A percentile compares a stretch with the other conserved stretches of the same genome.
These are phyloP conservation scores for Himalopsyche tibetana DNA, from an alignment of 2,888 invertebrate species.

Conservation along the genomic window DNA sequence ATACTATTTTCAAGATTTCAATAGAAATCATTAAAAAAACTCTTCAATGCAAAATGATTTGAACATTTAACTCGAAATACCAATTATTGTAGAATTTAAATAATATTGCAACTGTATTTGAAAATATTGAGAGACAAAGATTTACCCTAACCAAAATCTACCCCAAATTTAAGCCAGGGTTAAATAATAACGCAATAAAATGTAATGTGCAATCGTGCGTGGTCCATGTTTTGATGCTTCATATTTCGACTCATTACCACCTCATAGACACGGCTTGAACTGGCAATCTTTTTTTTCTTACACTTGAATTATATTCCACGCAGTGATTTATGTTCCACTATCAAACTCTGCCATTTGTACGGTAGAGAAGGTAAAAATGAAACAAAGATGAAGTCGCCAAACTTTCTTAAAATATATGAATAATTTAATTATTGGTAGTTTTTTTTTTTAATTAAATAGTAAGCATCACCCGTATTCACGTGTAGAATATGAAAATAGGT, in stretches of 20 bases:
- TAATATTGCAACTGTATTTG: background rate
- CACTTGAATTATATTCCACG: constrained; percentile 21
- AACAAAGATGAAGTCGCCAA: background rate
- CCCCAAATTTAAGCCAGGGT: constrained; percentile 44
- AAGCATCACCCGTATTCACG: too few species aligned
- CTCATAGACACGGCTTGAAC: constrained; percentile 33
- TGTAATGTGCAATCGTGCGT: constrained; percentile 59
- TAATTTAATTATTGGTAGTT: too few species aligned
- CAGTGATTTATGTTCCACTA: background rate
- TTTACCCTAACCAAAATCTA: background rate
- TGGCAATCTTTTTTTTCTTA: constrained; percentile 6
- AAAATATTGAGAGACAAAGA: constrained; percentile 11
- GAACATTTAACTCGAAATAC: too few species aligned
- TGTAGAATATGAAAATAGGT: too few species aligned
- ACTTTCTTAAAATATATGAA: background rate
- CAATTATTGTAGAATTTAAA: too few species aligned
- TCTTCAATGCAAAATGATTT: too few species aligned
- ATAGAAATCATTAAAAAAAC: too few species aligned
- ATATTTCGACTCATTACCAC: constrained; percentile 63
- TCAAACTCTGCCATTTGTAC: background rate
- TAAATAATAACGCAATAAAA: constrained; percentile 53
- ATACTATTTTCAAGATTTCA: too few species aligned
- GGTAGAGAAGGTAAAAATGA: background rate
- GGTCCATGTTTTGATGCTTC: constrained; percentile 63
- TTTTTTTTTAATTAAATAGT: too few species aligned